phyloP scores from a whole-genome alignment of 1,140 invertebrate genomes.

The Limonius californicus region DNA sequence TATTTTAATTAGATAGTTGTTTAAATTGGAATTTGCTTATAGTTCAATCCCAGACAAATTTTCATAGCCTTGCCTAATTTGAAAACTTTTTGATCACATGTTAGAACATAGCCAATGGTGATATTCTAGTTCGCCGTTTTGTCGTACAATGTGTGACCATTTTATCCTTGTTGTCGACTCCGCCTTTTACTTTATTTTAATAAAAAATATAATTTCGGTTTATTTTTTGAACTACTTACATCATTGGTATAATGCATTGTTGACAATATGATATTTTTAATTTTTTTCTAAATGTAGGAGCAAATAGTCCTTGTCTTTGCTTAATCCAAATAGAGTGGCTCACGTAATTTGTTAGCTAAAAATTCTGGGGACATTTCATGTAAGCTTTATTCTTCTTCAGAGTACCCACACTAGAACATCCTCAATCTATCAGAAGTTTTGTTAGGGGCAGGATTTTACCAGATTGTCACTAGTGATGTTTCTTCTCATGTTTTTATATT shows the following conservation, averaged over 20 bases:
- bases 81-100: too few relatives aligned
- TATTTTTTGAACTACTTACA: conserved; percentile 17
- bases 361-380: conserved; percentile 36
- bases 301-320: background rate
- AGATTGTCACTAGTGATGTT: conserved; percentile 41
- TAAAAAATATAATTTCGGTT: background rate
- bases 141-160: conserved; percentile 15
- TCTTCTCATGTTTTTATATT: conserved; percentile 28
- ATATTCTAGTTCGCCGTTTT: conserved; percentile 29
- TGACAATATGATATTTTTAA: conserved; percentile 33
- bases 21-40: too few relatives aligned
- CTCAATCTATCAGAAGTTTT: conserved; percentile 31
- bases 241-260: conserved; percentile 31
- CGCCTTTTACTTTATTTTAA: conserved; percentile 21
- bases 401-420: conserved; percentile 40
- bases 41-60: too few relatives aligned
- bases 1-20: too few relatives aligned
- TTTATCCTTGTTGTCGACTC: conserved; percentile 21
- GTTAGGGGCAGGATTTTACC: conserved; percentile 36
- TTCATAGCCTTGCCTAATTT: too few relatives aligned
- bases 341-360: conserved; percentile 28
- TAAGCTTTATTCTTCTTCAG: conserved; percentile 32
- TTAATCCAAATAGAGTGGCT: background rate
- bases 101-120: conserved; percentile 39
- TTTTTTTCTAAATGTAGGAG: conserved; percentile 17